Evolutionary conservation across 1,140 invertebrate genomes (phyloP).

Genomic region (Agrilus planipennis): DNA sequence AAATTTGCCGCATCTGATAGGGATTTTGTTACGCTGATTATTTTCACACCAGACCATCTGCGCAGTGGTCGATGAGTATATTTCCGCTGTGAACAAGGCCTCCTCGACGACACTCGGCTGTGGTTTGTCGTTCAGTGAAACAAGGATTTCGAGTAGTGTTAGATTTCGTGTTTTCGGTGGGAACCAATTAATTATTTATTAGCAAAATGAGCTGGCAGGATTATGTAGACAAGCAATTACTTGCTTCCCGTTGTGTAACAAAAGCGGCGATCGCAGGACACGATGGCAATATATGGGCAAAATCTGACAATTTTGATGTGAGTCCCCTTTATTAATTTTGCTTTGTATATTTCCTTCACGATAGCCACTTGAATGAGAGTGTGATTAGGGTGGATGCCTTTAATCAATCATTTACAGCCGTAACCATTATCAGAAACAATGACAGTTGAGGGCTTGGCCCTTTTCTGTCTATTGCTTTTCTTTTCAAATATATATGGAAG

Average conservation of each 20-base stretch:
- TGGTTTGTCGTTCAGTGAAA: conserved; percentile 7
- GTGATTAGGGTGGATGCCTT: background rate
- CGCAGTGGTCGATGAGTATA: too few species aligned
- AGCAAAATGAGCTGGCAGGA: conserved; percentile 95
- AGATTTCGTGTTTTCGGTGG: conserved; percentile 10
- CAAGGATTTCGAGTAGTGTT: background rate
- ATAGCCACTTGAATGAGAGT: conserved; percentile 1
- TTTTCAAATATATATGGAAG: background rate
- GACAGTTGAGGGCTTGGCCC: conserved; percentile 3
- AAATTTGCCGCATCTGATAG: too few species aligned
- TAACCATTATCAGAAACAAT: conserved; percentile 1
- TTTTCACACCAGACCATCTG: too few species aligned
- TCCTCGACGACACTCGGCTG: conserved; percentile 8
- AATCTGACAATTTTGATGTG: conserved; percentile 85
- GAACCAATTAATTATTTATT: conserved; percentile 9
- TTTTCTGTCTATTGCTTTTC: conserved; percentile 2
- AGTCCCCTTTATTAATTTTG: conserved; percentile 37
- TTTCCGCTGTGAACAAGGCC: conserved; percentile 10
- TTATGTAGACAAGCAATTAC: conserved; percentile 94
- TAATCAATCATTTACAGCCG: too few species aligned
- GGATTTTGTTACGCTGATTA: too few species aligned
- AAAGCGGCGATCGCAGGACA: conserved; percentile 89
- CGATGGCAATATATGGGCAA: conserved; percentile 90
- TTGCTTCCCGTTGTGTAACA: conserved; percentile 82
- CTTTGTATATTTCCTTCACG: background rate